Evolutionary conservation across 1,140 invertebrate species (phyloP), one percentile per base, ranked within the genome.

Genomic region (Nasonia giraulti): DNA sequence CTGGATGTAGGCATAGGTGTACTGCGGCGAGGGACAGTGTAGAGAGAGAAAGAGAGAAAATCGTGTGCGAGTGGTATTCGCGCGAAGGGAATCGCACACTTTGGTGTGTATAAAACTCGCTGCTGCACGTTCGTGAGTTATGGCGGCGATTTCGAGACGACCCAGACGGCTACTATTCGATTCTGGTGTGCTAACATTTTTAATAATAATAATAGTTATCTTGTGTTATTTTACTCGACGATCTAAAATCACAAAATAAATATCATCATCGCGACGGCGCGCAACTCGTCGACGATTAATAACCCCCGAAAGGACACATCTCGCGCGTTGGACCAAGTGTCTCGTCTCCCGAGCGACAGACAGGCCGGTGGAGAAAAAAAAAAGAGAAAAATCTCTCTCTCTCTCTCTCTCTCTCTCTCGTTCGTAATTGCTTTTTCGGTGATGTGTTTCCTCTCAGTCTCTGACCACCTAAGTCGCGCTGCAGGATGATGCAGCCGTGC

Each of bases 401-500:
- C n/a, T n/a, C n/a, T 27, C 27, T 27, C 27, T 27, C 14, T 7
- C 47, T 50, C 2, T 31, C 50, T 84, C 83, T 77, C 82, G 86
- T 79, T 62, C 85, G 78, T 87, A 88, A 89, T 88, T 88, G 87
- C 69, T 82, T 77, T 89, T 87, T 88, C 71, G 71, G 84, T 44
- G 68, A 62, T 50, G 40, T 86, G 82, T 83, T 81, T 84, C 86
- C 82, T 77, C 75, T 86, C 62, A 79, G 78, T 74, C 78, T 83
- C 62, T 44, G 88, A 83, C 91, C 92, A 91, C 91, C 90, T 92
- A 91, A 87, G 90, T 91, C 87, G 91, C 87, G 71, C 88, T 68
- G 88, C 89, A 87, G 90, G 91, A 87, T 89, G 88, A 86, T 88
- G 88, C 86, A 78, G 55, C 55, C 55, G 27, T 27, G 27, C 27